Percentiles rank a stretch among this genome's conserved stretches.
Conservation (phyloP, 2,888 invertebrate species). For the Alentia gelatinosa region DNA sequence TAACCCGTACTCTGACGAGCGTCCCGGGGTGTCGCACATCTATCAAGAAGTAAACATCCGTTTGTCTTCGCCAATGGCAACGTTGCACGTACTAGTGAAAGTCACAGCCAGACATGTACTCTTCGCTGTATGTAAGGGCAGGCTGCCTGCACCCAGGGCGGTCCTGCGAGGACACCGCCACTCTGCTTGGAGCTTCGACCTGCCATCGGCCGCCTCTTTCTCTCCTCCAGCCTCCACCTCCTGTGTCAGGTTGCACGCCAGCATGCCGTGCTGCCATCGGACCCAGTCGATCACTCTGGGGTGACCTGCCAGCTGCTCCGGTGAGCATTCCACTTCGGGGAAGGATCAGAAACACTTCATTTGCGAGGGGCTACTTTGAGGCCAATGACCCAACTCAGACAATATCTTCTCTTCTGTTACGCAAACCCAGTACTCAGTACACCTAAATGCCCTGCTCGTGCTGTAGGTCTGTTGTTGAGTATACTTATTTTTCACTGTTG, state of each 20-base stretch:
- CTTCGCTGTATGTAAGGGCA: constrained; percentile 6
- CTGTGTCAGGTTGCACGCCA: background rate
- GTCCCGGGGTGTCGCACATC: background rate
- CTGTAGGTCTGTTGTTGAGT: background rate
- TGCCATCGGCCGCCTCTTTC: background rate
- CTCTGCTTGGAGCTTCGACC: background rate
- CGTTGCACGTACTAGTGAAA: constrained; percentile 24
- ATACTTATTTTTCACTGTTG: background rate
- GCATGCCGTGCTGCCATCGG: background rate
- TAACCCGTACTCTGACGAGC: background rate
- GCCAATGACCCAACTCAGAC: background rate
- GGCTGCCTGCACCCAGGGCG: background rate
- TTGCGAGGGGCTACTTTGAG: background rate
- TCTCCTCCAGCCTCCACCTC: background rate
- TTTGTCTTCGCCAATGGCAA: constrained; percentile 36
- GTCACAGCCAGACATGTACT: constrained; percentile 11
- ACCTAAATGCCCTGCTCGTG: background rate
- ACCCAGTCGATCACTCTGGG: background rate
- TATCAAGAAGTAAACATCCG: constrained; percentile 37
- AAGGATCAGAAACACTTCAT: background rate
- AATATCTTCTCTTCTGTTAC: background rate
- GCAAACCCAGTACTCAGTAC: background rate
- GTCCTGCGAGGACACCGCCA: background rate
- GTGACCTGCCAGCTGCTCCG: constrained; percentile 1
- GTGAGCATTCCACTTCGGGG: background rate